Conservation (phyloP, 2,888 invertebrate species). For the Pegoplata infirma region DNA sequence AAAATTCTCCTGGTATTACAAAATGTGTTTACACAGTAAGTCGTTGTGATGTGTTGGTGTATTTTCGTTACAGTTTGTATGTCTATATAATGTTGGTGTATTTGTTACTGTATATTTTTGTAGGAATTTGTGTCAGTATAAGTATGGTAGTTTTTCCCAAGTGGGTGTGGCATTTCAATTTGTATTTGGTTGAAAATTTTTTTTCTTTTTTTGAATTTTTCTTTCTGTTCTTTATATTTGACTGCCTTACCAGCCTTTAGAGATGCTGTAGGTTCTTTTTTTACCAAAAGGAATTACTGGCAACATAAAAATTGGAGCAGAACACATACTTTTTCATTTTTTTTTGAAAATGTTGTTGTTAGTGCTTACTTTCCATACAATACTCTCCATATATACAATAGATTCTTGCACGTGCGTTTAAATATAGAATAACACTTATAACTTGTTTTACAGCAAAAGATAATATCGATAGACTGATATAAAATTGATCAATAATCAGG, state of each 20-base stretch:
- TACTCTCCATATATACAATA: neutral
- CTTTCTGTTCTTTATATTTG: conserved; percentile 14
- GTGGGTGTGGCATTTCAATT: conserved; percentile 55
- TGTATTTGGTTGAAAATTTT: conserved; percentile 22
- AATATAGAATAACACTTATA: too few species aligned
- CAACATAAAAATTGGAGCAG: conserved; percentile 39
- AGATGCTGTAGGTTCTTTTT: conserved; percentile 27
- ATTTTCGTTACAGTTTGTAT: neutral
- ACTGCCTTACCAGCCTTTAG: conserved; percentile 17
- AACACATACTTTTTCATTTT: conserved; percentile 21
- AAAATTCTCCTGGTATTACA: conserved; percentile 22
- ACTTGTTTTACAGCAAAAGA: too few species aligned
- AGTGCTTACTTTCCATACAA: neutral
- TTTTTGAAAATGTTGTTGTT: neutral
- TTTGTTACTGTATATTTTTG: too few species aligned
- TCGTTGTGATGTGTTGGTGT: neutral
- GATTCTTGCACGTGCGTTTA: too few species aligned
- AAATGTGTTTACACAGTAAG: conserved; percentile 29
- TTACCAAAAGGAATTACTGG: conserved; percentile 35
- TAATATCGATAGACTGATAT: too few species aligned
- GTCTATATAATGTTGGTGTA: neutral
- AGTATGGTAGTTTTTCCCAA: conserved; percentile 13
- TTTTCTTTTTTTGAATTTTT: neutral
- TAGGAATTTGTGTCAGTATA: too few species aligned
- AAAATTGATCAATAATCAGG: too few species aligned